Percentiles rank a stretch among this genome's conserved stretches.
Evolutionary conservation across 1,140 invertebrate genomes (phyloP).

Genomic region (Drosophila arizonae): DNA sequence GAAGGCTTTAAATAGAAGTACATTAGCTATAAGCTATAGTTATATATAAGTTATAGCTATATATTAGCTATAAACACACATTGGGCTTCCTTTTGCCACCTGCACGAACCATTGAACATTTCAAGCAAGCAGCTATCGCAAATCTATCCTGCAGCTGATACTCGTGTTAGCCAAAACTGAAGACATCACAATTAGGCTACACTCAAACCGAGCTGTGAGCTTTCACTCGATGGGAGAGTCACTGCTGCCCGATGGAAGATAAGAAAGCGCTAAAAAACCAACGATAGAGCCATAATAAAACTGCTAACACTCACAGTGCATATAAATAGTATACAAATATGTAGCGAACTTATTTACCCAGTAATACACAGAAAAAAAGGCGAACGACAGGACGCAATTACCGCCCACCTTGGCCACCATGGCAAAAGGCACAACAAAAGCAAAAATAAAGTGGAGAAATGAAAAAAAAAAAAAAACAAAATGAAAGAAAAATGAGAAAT

Average conservation of each 20-base stretch:
- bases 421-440: slow-evolving; percentile 53
- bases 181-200: too few relatives aligned
- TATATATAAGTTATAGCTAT: too few relatives aligned
- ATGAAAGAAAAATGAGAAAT: slow-evolving; percentile 19
- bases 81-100: too few relatives aligned
- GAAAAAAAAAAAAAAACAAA: background rate
- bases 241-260: background rate
- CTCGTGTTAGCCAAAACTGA: too few relatives aligned
- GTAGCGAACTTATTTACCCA: slow-evolving; percentile 56
- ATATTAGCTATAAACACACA: too few relatives aligned
- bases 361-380: slow-evolving; percentile 24
- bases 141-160: too few relatives aligned
- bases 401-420: slow-evolving; percentile 43
- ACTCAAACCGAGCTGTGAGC: too few relatives aligned
- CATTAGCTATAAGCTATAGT: too few relatives aligned
- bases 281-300: slow-evolving; percentile 2
- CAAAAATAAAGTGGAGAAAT: slow-evolving; percentile 16
- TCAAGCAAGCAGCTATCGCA: too few relatives aligned
- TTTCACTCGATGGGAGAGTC: background rate
- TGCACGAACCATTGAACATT: too few relatives aligned
- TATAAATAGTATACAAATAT: slow-evolving; percentile 11
- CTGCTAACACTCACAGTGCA: background rate
- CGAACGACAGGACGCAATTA: slow-evolving; percentile 74
- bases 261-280: background rate
- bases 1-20: too few relatives aligned